These are phyloP conservation scores for Palythoa grandiflora DNA, from an alignment of 92 coral and sea anemone species.

Conservation along the genomic window DNA sequence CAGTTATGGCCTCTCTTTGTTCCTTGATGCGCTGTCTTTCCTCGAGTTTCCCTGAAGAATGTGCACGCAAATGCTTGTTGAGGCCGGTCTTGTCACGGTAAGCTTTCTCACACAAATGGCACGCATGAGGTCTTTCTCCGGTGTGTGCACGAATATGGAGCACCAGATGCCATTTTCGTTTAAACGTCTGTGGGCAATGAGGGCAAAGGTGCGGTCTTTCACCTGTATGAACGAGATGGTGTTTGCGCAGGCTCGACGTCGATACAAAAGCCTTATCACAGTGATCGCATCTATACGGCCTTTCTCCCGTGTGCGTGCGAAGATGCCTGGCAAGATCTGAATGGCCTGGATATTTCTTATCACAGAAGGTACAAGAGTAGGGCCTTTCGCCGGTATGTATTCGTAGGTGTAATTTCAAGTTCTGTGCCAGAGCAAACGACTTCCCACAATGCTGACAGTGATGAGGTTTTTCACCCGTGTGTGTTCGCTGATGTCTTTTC, in stretches of 20 bases:
- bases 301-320: constrained; percentile 42
- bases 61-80: constrained; percentile 39
- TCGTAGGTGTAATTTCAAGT: constrained; percentile 34
- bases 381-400: constrained; percentile 43
- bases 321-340: constrained; percentile 44
- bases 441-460: constrained; percentile 33
- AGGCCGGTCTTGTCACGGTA: constrained; percentile 18
- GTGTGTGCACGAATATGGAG: constrained; percentile 36
- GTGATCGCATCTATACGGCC: constrained; percentile 41
- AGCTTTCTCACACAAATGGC: constrained; percentile 40
- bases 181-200: constrained; percentile 4
- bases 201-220: constrained; percentile 36
- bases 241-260: constrained; percentile 36
- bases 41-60: constrained; percentile 27
- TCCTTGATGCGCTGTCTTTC: constrained; percentile 40
- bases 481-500: constrained; percentile 43
- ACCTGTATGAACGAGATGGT: constrained; percentile 32
- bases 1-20: constrained; percentile 25
- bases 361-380: constrained; percentile 34
- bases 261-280: constrained; percentile 31
- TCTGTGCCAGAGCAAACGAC: constrained; percentile 36
- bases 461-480: constrained; percentile 41
- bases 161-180: constrained; percentile 29
- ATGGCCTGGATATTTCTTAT: constrained; percentile 34
- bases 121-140: constrained; percentile 31